Evolutionary conservation across 2,797 vertebrate species (phyloP), one percentile per base, ranked within the genome.

Genomic region (Sebastes oblongus): DNA sequence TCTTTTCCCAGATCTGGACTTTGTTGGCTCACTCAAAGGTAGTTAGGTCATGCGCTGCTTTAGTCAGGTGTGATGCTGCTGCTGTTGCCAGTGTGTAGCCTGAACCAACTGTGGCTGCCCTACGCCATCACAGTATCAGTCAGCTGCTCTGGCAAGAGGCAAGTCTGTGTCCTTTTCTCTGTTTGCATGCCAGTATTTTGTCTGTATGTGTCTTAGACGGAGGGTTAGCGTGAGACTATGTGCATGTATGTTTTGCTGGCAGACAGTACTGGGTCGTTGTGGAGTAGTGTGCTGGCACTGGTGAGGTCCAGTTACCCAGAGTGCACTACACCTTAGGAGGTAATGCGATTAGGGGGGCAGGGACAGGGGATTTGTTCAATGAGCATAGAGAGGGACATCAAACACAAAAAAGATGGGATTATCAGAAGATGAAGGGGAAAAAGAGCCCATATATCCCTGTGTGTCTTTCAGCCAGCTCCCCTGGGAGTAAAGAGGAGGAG

Each of bases 311-410:
- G 89, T 85, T 92, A 88, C 87, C 83, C 87, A 83, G 88, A 88
- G 88, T 86, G 90, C 89, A 88, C 77, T 79, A 84, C 83, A 90
- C 91, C 90, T 92, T 84, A 81, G 91, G 92, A 89, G 90, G 90
- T 93, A 94, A 94, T 93, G 82, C 86, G 92, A 96, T 94, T 95
- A 94, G 77, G 70, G 81, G 77, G 87, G 86, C 83, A 87, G 86
- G 75, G 88, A 90, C 87, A 83, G 83, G 86, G 86, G 91, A 94
- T 95, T 94, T 94, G 92, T 93, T 93, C 89, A 86, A 85, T 83
- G 85, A 91, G 92, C 87, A 82, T 80, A 84, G 78, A 92, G 88
- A 86, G 86, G 88, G 92, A 94, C 88, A 90, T 91, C 85, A 93
- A 89, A 92, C 87, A 91, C 81, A 88, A 88, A 91, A 88, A 90